phyloP scores from a whole-genome alignment of 2,113 vertebrate species.

The Nerophis ophidion region DNA sequence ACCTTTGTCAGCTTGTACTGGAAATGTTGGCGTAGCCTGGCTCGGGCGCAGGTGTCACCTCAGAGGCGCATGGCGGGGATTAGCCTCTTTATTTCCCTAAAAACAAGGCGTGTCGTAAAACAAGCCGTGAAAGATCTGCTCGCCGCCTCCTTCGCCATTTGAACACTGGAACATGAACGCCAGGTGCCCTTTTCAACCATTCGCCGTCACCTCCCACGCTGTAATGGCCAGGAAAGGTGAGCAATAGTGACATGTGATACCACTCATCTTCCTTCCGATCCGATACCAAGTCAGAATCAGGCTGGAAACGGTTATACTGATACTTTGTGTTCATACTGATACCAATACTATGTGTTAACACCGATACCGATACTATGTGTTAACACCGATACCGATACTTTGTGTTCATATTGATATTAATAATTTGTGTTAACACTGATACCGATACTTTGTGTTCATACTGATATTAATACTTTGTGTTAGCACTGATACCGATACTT shows the following conservation, averaged over 20 bases:
- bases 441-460: too few species aligned
- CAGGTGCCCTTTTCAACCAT: conserved; percentile 31
- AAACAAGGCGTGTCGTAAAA: conserved; percentile 54
- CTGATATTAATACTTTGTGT: too few species aligned
- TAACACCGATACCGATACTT: too few species aligned
- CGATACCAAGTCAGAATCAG: too few species aligned
- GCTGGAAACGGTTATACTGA: too few species aligned
- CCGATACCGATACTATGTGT: too few species aligned
- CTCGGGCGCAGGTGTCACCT: conserved; percentile 40
- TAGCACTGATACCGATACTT: too few species aligned
- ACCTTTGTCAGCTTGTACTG: conserved; percentile 7
- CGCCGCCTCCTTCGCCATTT: conserved; percentile 41
- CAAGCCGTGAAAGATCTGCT: conserved; percentile 28
- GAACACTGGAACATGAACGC: conserved; percentile 51
- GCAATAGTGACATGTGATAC: neutral
- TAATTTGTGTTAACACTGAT: too few species aligned
- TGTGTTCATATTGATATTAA: too few species aligned
- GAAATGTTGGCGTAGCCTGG: conserved; percentile 6
- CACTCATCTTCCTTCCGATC: too few species aligned
- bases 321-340: too few species aligned
- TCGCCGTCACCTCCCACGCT: conserved; percentile 49
- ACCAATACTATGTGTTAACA: too few species aligned
- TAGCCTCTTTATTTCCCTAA: conserved; percentile 42
- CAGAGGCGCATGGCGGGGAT: conserved; percentile 49
- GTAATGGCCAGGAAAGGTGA: conserved; percentile 39